Evolutionary conservation across 2,113 vertebrate genomes (phyloP).

Genomic region (Hypomesus transpacificus): DNA sequence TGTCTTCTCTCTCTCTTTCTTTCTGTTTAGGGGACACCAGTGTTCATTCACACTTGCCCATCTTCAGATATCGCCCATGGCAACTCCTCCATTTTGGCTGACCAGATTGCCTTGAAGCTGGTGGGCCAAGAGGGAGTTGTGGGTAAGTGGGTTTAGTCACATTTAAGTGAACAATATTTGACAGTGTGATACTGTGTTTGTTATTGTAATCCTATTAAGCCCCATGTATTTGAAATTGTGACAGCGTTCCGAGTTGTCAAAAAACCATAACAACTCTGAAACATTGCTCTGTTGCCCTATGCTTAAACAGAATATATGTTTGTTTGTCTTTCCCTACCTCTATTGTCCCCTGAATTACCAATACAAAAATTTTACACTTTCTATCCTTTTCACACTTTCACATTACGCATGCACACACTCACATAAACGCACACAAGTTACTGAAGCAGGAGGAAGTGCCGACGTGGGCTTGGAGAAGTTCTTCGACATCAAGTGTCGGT

Average conservation of each 20-base stretch:
- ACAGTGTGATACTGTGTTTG: neutral
- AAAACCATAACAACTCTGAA: no score
- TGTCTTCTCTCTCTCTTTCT: neutral
- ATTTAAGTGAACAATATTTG: neutral
- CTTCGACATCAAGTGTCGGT: constrained; percentile 84
- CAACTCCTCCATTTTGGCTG: constrained; percentile 81
- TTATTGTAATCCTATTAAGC: neutral
- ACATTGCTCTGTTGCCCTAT: neutral
- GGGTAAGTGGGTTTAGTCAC: constrained; percentile 57
- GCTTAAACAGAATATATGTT: neutral
- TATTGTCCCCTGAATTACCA: neutral
- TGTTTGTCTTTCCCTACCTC: neutral
- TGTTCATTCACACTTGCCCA: constrained; percentile 83
- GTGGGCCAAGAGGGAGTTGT: constrained; percentile 85
- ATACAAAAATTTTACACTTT: neutral
- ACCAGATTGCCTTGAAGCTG: constrained; percentile 83
- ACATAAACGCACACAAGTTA: constrained; percentile 63
- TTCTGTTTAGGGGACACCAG: constrained; percentile 75
- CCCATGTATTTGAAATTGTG: no score
- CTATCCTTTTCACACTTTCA: neutral
- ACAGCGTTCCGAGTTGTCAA: no score
- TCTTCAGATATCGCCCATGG: constrained; percentile 84
- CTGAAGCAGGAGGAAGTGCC: constrained; percentile 83
- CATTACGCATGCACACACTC: neutral
- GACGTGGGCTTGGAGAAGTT: constrained; percentile 88